These are phyloP conservation scores for Zosterops japonicus DNA, from an alignment of 2,113 vertebrate species.

Conservation along the genomic window DNA sequence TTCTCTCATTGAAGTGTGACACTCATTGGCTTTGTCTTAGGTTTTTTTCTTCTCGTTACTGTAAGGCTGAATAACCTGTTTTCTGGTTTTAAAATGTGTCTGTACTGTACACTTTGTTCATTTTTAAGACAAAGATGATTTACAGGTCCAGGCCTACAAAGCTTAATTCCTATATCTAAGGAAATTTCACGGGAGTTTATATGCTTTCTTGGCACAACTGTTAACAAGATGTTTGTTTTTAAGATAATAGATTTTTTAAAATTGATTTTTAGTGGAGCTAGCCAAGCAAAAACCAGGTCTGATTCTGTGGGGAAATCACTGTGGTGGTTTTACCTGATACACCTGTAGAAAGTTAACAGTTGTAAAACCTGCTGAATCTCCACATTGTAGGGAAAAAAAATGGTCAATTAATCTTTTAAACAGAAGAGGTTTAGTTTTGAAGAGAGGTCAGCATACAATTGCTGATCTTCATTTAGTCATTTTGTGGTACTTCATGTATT, in stretches of 20 bases:
- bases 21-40: background rate
- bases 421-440: background rate
- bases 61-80: background rate
- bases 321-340: background rate
- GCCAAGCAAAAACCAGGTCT: background rate
- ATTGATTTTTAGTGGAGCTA: background rate
- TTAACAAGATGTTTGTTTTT: background rate
- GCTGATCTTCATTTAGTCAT: background rate
- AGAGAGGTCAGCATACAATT: background rate
- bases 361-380: background rate
- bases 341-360: background rate
- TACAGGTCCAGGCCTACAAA: background rate
- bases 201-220: background rate
- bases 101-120: background rate
- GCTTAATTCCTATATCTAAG: background rate
- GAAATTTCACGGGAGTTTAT: background rate
- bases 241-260: background rate
- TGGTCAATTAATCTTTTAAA: background rate
- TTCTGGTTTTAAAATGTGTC: background rate
- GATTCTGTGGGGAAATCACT: background rate
- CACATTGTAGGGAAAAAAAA: background rate
- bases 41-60: background rate
- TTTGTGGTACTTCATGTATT: background rate
- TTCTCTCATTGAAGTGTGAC: background rate
- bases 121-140: background rate